Base-by-base conservation (phyloP, 2,888 invertebrate genomes). In the Rhopalosiphum nymphaeae region DNA sequence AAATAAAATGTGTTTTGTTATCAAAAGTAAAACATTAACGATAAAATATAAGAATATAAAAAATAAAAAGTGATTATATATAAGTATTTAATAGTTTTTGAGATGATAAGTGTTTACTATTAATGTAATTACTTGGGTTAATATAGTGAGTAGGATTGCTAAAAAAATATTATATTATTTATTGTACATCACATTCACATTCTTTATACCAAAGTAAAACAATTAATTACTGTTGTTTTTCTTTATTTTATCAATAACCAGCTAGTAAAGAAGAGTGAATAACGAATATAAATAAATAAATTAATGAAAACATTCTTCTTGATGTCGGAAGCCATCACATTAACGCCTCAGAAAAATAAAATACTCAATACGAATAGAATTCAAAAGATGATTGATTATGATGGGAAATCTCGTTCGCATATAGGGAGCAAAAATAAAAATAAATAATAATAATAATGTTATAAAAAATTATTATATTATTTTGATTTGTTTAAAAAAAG, bases 381-480 rank as follows among this genome's bases (percentile, higher is more conserved):
- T 56, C 56, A 89, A 53, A 56, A 89, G 13, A 89, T 89, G 56
- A 89, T 56, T 56, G 42, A 89, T 89, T 36, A 11, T 42, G 88
- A 89, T 42, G 56, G 56, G 3, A 36, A 89, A 89, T 26, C 26
- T 89, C 13, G 42, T 42, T 56, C 42, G 0, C 9, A 25, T 42
- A 42, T 5, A 26, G 26, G 26, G 21, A 53, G 36, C 26, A 26
- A 67, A 36, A 21, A 67, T 2, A n/a, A n/a, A 29, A n/a, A 29
- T 1, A 56, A 53, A 53, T 88, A 88, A 36, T 88, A 53, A 56
- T 88, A 25, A 67, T n/a, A 67, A 4, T 67, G 5, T 16, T 16
- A 16, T 7, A 21, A 36, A 67, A 56, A 56, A 49, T 88, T 10
- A 36, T 36, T 53, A 53, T 29, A 29, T 56, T 36, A 53, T 42